Conservation (phyloP, 1,140 invertebrate species). For the Lucilia cuprina region DNA sequence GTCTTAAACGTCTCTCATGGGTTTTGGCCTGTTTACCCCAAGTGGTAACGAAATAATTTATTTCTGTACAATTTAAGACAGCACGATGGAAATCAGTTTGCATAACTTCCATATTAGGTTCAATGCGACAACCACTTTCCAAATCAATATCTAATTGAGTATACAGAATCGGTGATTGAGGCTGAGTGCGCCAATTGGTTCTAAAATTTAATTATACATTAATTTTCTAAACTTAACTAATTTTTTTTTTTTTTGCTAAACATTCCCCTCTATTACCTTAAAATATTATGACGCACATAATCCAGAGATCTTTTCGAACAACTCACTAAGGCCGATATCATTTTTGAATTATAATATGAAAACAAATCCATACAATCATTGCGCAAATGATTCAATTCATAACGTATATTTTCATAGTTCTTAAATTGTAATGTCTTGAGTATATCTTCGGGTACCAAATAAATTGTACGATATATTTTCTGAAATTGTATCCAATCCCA, state of each 20-base stretch:
- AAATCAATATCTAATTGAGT: slow-evolving; percentile 50
- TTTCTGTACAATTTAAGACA: slow-evolving; percentile 49
- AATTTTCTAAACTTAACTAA: neutral
- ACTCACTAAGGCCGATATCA: slow-evolving; percentile 73
- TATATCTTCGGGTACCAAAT: slow-evolving; percentile 47
- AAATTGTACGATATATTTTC: slow-evolving; percentile 53
- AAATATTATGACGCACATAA: slow-evolving; percentile 69
- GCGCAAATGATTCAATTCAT: slow-evolving; percentile 69
- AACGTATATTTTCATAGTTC: slow-evolving; percentile 53
- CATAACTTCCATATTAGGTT: slow-evolving; percentile 48
- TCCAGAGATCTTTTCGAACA: slow-evolving; percentile 75
- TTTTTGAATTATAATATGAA: slow-evolving; percentile 75
- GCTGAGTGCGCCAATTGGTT: slow-evolving; percentile 48
- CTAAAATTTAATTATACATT: slow-evolving; percentile 19
- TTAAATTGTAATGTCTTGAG: slow-evolving; percentile 46
- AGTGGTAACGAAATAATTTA: slow-evolving; percentile 50
- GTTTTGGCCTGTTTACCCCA: slow-evolving; percentile 52
- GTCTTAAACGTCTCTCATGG: slow-evolving; percentile 43
- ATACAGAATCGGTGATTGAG: slow-evolving; percentile 47
- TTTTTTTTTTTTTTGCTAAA: neutral
- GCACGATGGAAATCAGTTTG: slow-evolving; percentile 50
- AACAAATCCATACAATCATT: slow-evolving; percentile 78
- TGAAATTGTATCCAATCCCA: slow-evolving; percentile 58
- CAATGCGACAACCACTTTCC: slow-evolving; percentile 45
- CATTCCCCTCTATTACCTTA: slow-evolving; percentile 38